These are phyloP conservation scores for Platichthys stellatus DNA, from an alignment of 2,113 vertebrate species.

Conservation along the genomic window DNA sequence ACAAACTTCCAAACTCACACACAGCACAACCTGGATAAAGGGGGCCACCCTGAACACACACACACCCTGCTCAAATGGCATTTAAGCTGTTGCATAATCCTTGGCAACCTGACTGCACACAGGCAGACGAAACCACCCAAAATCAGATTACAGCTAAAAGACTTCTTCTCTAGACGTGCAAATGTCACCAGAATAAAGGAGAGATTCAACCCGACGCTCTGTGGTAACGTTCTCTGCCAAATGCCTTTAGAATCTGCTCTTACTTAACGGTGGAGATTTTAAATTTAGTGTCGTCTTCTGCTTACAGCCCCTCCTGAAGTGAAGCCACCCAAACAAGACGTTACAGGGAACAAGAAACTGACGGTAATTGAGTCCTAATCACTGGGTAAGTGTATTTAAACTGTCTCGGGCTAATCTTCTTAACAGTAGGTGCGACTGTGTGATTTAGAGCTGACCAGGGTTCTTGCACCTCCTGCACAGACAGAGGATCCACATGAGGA, in stretches of 20 bases:
- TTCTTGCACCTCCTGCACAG: background rate
- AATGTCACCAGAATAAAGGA: conserved; percentile 25
- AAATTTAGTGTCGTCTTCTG: background rate
- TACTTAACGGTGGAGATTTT: conserved; percentile 5
- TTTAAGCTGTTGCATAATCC: conserved; percentile 61
- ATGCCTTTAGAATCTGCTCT: conserved; percentile 4
- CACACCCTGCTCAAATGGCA: conserved; percentile 48
- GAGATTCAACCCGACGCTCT: conserved; percentile 5
- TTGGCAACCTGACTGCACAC: conserved; percentile 38
- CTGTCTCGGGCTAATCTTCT: conserved; percentile 50
- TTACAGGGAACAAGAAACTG: background rate
- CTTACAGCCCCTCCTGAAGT: background rate
- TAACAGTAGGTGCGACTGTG: conserved; percentile 27
- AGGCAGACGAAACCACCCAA: conserved; percentile 41
- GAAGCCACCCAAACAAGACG: conserved; percentile 10
- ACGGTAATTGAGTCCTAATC: conserved; percentile 37
- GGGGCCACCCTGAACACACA: conserved; percentile 31
- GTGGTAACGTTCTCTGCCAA: background rate
- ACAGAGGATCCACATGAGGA: background rate
- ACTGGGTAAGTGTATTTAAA: conserved; percentile 26
- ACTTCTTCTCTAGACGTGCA: conserved; percentile 20
- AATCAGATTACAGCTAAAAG: conserved; percentile 47
- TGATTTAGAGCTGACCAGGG: conserved; percentile 14
- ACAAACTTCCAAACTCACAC: background rate
- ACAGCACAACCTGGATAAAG: conserved; percentile 26